phyloP scores from a whole-genome alignment of 2,888 invertebrate species.

The Nomada fucata region DNA sequence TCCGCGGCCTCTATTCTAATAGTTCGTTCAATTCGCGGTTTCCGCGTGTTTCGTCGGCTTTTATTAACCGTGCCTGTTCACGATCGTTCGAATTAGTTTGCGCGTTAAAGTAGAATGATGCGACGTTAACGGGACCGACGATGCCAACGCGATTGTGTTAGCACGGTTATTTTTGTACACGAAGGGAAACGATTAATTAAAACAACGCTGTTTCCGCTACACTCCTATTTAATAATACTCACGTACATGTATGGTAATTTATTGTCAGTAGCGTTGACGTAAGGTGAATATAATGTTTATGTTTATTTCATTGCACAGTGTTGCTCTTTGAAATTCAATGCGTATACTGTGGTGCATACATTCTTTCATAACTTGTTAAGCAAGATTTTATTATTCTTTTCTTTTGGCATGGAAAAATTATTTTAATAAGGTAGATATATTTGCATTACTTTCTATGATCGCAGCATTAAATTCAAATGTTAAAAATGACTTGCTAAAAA shows the following conservation, averaged over 20 bases:
- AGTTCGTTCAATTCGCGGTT: slow-evolving; percentile 37
- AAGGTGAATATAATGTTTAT: neutral
- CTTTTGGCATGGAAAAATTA: too few relatives aligned
- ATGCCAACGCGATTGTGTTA: neutral
- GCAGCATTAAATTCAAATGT: too few relatives aligned
- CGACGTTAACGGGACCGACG: neutral
- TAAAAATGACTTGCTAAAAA: too few relatives aligned
- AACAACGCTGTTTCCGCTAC: neutral
- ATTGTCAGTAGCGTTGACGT: neutral
- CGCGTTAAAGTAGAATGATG: slow-evolving; percentile 11
- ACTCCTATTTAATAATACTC: neutral
- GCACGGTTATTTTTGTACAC: slow-evolving; percentile 4
- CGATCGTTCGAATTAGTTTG: slow-evolving; percentile 23
- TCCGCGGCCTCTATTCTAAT: slow-evolving; percentile 15
- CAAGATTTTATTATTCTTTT: too few relatives aligned
- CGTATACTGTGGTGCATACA: too few relatives aligned
- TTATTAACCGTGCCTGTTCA: neutral
- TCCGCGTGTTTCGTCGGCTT: slow-evolving; percentile 16
- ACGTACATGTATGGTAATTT: neutral
- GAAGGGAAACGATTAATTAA: slow-evolving; percentile 28
- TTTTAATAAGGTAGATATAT: too few relatives aligned
- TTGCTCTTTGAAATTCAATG: too few relatives aligned
- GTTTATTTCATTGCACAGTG: too few relatives aligned
- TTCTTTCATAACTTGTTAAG: too few relatives aligned
- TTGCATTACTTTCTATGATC: too few relatives aligned